Base-by-base conservation (phyloP, 2,797 vertebrate genomes). In the Hippopotamyrus pictus region DNA sequence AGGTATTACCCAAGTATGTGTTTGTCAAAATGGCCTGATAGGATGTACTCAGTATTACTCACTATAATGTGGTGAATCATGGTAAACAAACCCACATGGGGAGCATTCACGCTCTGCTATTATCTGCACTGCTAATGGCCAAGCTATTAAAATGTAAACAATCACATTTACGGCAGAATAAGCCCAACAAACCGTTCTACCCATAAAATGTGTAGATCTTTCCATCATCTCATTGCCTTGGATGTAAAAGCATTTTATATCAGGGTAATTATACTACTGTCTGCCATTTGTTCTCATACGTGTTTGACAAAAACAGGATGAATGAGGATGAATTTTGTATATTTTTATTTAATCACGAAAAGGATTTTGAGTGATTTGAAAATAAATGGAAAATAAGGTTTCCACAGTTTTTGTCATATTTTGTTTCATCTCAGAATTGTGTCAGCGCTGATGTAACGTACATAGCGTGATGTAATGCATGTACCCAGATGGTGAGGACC, bases 61-160 rank as follows among this genome's bases (percentile, higher is more conserved):
- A 86, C 22, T 33, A 37, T 33, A 17, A 41, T 19, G 25, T 46
- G 48, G 41, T 54, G 8, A 79, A 65, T n/a, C 41, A 79, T 65
- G 19, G 37, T 33, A n/a, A 87, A 25, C 33, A 69, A 65, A 48
- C 76, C 57, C 82, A 73, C 25, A 54, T 50, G 5, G 59, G 22
- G 17, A 57, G 33, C 44, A 86, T 87, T 89, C 46, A 73, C 48
- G 5, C 62, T 33, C 59, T 76, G 83, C 59, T 54, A 12, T 87
- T 19, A 76, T 29, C 37, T 89, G 59, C 59, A 41, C 53, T 57
- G 84, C 59, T 87, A 87, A 82, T 89, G 65, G n/a, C 37, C 76
- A 59, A 53, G 85, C 87, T 37, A 82, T 89, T 89, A 82, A 88
- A 90, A 88, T 88, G 73, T 62, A 88, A 88, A 88, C 73, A 51